Conservation (phyloP, 2,888 invertebrate genomes). For the Pegoplata infirma region DNA sequence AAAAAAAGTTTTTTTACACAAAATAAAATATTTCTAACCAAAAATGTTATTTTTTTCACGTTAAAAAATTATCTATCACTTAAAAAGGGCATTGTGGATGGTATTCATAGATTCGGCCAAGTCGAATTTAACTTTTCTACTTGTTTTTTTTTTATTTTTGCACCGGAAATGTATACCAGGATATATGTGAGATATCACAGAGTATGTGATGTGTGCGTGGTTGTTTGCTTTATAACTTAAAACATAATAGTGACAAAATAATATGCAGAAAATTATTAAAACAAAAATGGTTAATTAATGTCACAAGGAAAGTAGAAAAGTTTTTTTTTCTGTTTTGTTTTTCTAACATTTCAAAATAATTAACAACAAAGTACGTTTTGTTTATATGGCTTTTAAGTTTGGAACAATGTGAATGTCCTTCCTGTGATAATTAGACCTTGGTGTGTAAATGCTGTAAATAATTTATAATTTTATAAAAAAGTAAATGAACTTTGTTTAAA, state of each 20-base stretch:
- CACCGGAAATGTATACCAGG: background rate
- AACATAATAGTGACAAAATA: background rate
- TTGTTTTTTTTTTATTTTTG: background rate
- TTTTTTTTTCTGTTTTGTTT: background rate
- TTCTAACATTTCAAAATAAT: background rate
- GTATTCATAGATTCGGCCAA: too few relatives aligned
- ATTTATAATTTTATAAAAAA: too few relatives aligned
- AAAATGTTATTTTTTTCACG: too few relatives aligned
- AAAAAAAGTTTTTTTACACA: too few relatives aligned
- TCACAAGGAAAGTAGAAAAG: background rate
- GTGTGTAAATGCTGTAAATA: background rate
- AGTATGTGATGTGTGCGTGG: background rate
- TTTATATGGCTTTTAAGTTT: background rate
- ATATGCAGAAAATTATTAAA: slow-evolving; percentile 7
- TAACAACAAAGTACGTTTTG: background rate
- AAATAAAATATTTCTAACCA: too few relatives aligned
- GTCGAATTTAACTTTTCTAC: too few relatives aligned
- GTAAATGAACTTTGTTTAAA: too few relatives aligned
- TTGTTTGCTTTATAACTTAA: background rate
- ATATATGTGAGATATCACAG: background rate
- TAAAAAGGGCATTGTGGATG: too few relatives aligned
- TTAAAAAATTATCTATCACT: too few relatives aligned
- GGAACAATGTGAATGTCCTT: background rate
- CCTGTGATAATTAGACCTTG: background rate
- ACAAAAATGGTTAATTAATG: slow-evolving; percentile 35